Conservation (phyloP, 23 tunicate species). For the Ciona savignyi region DNA sequence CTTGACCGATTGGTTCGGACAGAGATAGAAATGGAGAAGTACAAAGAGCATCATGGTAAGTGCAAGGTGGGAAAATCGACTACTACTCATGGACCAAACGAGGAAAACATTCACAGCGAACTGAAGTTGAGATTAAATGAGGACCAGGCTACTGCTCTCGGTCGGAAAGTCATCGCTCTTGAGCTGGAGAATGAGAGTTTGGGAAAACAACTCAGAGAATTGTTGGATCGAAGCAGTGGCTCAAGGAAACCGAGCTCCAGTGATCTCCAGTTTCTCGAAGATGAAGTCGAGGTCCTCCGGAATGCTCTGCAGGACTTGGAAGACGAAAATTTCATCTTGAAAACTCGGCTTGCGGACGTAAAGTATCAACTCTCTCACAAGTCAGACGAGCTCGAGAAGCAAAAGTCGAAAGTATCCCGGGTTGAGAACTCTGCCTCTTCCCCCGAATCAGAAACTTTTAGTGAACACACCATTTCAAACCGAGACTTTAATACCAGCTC, state of each 20-base stretch:
- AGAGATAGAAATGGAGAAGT: constrained; percentile 49
- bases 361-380: neutral
- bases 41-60: neutral
- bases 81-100: neutral
- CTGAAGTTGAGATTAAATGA: constrained; percentile 26
- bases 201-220: constrained; percentile 18
- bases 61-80: neutral
- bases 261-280: constrained; percentile 82
- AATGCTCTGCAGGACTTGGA: constrained; percentile 62
- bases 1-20: constrained; percentile 29
- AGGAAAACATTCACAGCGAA: neutral
- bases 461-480: neutral
- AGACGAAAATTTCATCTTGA: constrained; percentile 47
- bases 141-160: constrained; percentile 65
- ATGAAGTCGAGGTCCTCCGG: constrained; percentile 65
- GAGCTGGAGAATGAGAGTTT: constrained; percentile 64
- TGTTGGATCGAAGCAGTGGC: neutral
- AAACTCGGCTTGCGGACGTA: constrained; percentile 7
- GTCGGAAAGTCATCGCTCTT: constrained; percentile 48
- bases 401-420: neutral
- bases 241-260: constrained; percentile 23
- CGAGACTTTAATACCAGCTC: neutral
- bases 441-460: neutral
- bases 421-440: neutral
- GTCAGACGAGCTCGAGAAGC: neutral